Evolutionary conservation across 2,113 vertebrate genomes (phyloP), one percentile per base, ranked within the genome.

Genomic region (Nyctereutes procyonoides): DNA sequence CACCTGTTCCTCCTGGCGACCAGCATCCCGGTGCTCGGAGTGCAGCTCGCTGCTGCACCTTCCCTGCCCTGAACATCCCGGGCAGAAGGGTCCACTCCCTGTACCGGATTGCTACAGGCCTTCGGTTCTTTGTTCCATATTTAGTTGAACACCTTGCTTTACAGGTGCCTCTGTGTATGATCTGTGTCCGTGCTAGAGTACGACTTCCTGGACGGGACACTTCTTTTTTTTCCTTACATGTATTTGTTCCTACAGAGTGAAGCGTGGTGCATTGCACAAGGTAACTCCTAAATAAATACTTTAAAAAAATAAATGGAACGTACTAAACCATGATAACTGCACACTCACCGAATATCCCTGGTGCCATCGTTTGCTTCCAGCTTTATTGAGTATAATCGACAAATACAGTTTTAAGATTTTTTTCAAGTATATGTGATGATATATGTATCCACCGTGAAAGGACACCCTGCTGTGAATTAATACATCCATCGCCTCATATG

Each of bases 281-380:
- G 5, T 67, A 76, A 69, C 15, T 63, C 28, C 32, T 88, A 74
- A 93, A 82, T 71, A 83, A 88, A 65, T 80, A 71, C 73, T 79
- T 86, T 10, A 91, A 79, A 97, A 96, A 96, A 62, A 24, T 32
- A 56, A 92, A 83, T 60, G 32, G n/a, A 35, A 43, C 10, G 14
- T 56, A 38, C 48, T 79, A 88, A 90, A 30, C 20, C 24, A 35
- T 87, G 62, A 80, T 74, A 48, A 63, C 15, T 26, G 76, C 13
- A 16, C 13, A 48, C 65, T 19, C 30, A 83, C 38, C 48, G 81
- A 26, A 53, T 79, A 87, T 30, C 13, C 8, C n/a, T 80, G 60
- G 28, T 90, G 35, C 13, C 30, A 32, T 67, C 77, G 30, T 95
- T 86, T 84, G 74, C 76, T 60, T 48, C 53, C 53, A n/a, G 35